Percentiles rank a stretch among this genome's conserved stretches.
Evolutionary conservation across 2,797 vertebrate species (phyloP).

Genomic region (Xiphophorus birchmanni): DNA sequence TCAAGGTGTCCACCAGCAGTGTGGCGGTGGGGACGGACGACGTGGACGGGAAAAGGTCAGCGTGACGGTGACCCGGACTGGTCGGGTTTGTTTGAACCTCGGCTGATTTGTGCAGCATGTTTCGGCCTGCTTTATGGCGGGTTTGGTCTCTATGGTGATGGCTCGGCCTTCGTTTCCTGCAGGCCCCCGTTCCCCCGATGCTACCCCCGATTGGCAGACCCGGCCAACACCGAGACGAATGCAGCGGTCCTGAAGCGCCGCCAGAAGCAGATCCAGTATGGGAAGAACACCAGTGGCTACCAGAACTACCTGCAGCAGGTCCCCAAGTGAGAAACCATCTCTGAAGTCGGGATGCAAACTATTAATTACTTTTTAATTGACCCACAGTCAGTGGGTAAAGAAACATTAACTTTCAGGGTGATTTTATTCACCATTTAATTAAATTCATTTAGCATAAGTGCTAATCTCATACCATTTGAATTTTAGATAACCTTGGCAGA

Average conservation of each 20-base stretch:
- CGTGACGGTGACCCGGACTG: background rate
- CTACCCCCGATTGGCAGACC: conserved; percentile 64
- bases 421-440: too few species aligned
- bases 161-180: background rate
- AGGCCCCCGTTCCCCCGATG: conserved; percentile 49
- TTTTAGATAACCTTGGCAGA: too few species aligned
- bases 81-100: background rate
- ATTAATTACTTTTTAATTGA: too few species aligned
- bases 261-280: conserved; percentile 89
- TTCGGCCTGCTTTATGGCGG: background rate
- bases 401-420: too few species aligned
- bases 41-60: conserved; percentile 76
- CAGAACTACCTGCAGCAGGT: conserved; percentile 86
- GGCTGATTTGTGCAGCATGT: background rate
- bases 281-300: conserved; percentile 87
- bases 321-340: conserved; percentile 77
- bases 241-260: conserved; percentile 79
- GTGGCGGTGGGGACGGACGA: conserved; percentile 84
- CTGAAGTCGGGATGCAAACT: too few species aligned
- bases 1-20: conserved; percentile 80
- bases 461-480: too few species aligned
- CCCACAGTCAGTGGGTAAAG: too few species aligned
- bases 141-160: background rate
- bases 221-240: conserved; percentile 81
- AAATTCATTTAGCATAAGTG: too few species aligned